phyloP scores from a whole-genome alignment of 1,140 invertebrate species.

The Drosophila ohnishii region DNA sequence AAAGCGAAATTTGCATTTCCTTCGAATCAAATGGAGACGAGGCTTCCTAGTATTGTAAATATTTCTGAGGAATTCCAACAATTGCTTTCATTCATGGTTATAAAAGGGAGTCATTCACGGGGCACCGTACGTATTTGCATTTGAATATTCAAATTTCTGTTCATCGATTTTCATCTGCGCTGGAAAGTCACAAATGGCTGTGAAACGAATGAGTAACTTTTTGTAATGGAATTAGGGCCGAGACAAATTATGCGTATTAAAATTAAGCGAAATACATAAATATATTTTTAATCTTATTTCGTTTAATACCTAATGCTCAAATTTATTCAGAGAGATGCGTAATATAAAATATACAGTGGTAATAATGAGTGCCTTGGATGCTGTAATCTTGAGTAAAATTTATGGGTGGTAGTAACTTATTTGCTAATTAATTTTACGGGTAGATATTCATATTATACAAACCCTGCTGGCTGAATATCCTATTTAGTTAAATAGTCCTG shows the following conservation, averaged over 20 bases:
- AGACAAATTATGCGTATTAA: slow-evolving; percentile 10
- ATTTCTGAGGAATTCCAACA: slow-evolving; percentile 44
- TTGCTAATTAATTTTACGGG: background rate
- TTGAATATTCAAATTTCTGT: slow-evolving; percentile 42
- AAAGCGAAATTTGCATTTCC: slow-evolving; percentile 47
- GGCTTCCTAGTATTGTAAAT: slow-evolving; percentile 37
- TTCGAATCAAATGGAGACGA: slow-evolving; percentile 38
- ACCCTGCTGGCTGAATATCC: too few relatives aligned
- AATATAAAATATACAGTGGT: background rate
- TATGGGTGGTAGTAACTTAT: background rate
- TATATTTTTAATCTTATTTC: slow-evolving; percentile 3
- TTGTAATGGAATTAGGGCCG: slow-evolving; percentile 10
- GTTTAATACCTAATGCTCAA: background rate
- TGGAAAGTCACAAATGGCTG: slow-evolving; percentile 6
- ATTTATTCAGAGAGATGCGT: background rate
- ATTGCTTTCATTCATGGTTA: slow-evolving; percentile 38
- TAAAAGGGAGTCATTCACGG: slow-evolving; percentile 14
- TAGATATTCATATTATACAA: too few relatives aligned
- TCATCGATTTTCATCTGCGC: slow-evolving; percentile 27
- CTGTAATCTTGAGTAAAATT: background rate
- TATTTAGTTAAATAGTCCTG: too few relatives aligned
- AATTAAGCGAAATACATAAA: slow-evolving; percentile 1
- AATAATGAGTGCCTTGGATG: background rate
- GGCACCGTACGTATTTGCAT: slow-evolving; percentile 22
- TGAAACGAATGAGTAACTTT: slow-evolving; percentile 10